phyloP scores from a whole-genome alignment of 2,797 vertebrate species.

The Lacerta agilis region DNA sequence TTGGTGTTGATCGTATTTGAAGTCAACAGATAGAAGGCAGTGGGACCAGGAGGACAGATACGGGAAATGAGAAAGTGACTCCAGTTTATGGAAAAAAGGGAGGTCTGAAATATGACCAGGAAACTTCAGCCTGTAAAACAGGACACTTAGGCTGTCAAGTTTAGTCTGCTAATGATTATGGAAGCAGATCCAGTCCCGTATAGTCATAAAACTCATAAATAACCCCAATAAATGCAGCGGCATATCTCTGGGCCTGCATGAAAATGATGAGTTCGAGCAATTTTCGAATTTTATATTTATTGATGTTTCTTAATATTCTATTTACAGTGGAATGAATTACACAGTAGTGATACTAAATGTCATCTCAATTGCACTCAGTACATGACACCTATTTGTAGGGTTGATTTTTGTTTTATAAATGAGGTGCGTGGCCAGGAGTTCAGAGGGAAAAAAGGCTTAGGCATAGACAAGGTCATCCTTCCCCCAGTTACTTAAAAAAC shows the following conservation, averaged over 20 bases:
- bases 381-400: background rate
- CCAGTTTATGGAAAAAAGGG: slow-evolving; percentile 51
- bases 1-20: slow-evolving; percentile 45
- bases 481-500: background rate
- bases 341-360: slow-evolving; percentile 43
- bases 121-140: slow-evolving; percentile 18
- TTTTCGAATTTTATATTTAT: slow-evolving; percentile 28
- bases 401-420: slow-evolving; percentile 45
- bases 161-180: slow-evolving; percentile 40
- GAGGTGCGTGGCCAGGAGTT: slow-evolving; percentile 4
- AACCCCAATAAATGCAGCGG: slow-evolving; percentile 22
- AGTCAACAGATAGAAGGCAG: slow-evolving; percentile 48
- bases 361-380: slow-evolving; percentile 45
- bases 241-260: slow-evolving; percentile 15
- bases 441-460: background rate
- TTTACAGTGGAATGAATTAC: slow-evolving; percentile 13
- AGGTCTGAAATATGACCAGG: slow-evolving; percentile 32
- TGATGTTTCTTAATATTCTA: slow-evolving; percentile 31
- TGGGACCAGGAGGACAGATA: slow-evolving; percentile 29
- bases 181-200: slow-evolving; percentile 10
- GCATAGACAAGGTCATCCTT: background rate
- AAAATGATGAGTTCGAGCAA: slow-evolving; percentile 32
- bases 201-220: slow-evolving; percentile 25
- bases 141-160: slow-evolving; percentile 5
- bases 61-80: slow-evolving; percentile 57